These are phyloP conservation scores for Syrrhaptes paradoxus DNA, from an alignment of 2,113 vertebrate genomes.

Conservation along the genomic window DNA sequence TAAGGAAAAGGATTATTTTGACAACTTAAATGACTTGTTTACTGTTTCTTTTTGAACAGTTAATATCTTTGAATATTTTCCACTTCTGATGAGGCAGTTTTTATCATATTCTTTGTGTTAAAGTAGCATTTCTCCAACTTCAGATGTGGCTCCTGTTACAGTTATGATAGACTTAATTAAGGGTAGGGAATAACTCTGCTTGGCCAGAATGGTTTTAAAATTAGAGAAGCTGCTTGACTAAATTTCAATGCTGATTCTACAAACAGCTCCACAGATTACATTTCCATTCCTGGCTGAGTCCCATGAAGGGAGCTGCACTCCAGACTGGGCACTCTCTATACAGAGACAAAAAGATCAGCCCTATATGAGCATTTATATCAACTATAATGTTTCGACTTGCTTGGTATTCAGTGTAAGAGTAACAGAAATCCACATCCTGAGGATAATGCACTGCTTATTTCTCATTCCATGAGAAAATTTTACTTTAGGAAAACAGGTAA, in stretches of 20 bases:
- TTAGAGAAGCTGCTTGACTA: constrained; percentile 11
- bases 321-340: neutral
- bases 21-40: neutral
- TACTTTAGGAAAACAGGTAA: neutral
- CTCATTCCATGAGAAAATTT: neutral
- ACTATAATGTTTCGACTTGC: neutral
- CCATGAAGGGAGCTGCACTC: neutral
- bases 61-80: neutral
- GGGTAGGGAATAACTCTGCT: neutral
- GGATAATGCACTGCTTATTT: neutral
- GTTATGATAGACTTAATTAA: neutral
- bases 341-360: neutral
- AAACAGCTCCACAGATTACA: neutral
- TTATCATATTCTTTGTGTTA: neutral
- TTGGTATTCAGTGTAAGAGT: neutral
- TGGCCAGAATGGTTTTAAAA: neutral
- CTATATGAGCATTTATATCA: neutral
- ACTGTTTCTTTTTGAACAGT: neutral
- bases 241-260: constrained; percentile 4
- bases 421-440: neutral
- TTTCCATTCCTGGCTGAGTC: neutral
- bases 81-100: neutral
- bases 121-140: neutral
- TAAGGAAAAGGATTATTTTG: neutral
- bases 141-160: neutral